phyloP scores from a whole-genome alignment of 2,113 vertebrate species.

The Pangasianodon gigas region DNA sequence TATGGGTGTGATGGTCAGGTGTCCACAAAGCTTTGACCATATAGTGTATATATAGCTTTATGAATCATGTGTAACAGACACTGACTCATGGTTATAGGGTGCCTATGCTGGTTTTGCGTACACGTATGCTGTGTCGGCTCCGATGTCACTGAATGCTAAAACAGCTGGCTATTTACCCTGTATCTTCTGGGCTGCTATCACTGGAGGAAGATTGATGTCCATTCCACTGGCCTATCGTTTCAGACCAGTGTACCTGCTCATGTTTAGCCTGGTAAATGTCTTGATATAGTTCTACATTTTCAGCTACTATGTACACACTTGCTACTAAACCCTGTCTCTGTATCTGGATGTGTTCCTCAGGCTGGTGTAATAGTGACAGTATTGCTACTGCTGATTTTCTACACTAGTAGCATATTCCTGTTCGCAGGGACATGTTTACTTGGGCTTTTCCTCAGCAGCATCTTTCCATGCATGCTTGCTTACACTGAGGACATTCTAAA shows the following conservation, averaged over 20 bases:
- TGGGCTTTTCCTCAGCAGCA: constrained; percentile 92
- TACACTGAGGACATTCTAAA: constrained; percentile 92
- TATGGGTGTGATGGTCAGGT: not conserved
- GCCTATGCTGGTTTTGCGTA: constrained; percentile 91
- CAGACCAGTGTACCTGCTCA: constrained; percentile 84
- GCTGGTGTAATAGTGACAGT: constrained; percentile 84
- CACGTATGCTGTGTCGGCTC: constrained; percentile 86
- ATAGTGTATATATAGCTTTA: not conserved
- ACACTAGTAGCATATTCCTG: constrained; percentile 81
- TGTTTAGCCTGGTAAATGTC: constrained; percentile 86
- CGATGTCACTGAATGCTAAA: constrained; percentile 79
- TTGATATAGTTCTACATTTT: not conserved
- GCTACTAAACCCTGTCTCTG: constrained; percentile 4
- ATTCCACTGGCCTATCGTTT: constrained; percentile 87
- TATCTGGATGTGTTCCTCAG: constrained; percentile 65
- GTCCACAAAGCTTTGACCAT: not conserved
- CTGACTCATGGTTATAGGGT: constrained; percentile 73
- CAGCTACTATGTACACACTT: not conserved
- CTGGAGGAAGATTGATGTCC: constrained; percentile 87
- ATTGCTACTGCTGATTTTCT: constrained; percentile 85
- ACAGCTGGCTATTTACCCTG: constrained; percentile 89
- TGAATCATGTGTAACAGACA: not conserved
- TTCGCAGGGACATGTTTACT: constrained; percentile 87
- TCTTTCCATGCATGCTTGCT: constrained; percentile 94
- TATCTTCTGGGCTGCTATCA: constrained; percentile 95